Percentiles rank a stretch among this genome's conserved stretches.
Evolutionary conservation across 2,888 invertebrate genomes (phyloP).

Genomic region (Lasius platythorax): DNA sequence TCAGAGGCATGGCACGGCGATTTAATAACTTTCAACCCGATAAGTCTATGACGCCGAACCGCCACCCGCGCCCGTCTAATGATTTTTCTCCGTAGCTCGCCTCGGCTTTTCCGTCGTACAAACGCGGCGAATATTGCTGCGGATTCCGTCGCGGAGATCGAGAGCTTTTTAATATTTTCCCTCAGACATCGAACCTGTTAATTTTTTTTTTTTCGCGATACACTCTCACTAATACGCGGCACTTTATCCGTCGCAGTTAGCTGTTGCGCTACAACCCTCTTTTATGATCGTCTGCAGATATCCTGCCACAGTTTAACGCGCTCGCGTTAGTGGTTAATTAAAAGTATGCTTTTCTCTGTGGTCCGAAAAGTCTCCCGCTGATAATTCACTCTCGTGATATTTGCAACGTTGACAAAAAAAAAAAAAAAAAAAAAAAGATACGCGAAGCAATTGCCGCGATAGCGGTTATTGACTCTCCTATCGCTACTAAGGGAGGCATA

Average conservation of each 20-base stretch:
- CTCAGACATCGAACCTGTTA: not conserved
- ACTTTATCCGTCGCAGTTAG: not conserved
- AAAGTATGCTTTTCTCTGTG: not conserved
- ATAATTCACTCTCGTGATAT: not conserved
- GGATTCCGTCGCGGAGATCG: not conserved
- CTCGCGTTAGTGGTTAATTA: not conserved
- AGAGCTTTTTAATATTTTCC: not conserved
- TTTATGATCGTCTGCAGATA: not conserved
- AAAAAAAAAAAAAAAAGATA: not conserved
- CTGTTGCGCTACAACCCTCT: not conserved
- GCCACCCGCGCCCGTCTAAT: not conserved
- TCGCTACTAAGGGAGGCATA: not conserved
- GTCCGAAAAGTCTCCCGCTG: not conserved
- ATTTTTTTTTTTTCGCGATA: not conserved
- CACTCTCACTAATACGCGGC: not conserved
- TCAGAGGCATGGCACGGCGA: slow-evolving; percentile 31
- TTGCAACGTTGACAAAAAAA: not conserved
- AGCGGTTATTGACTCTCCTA: not conserved
- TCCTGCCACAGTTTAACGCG: not conserved
- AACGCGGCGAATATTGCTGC: not conserved
- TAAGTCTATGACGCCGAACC: not conserved
- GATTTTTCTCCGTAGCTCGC: slow-evolving; percentile 2
- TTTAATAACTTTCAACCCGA: slow-evolving; percentile 52
- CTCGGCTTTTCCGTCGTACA: not conserved
- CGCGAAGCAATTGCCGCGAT: not conserved